Percentiles rank a stretch among this genome's conserved stretches.
Conservation (phyloP, 2,113 vertebrate genomes). For the Muntiacus muntjak region DNA sequence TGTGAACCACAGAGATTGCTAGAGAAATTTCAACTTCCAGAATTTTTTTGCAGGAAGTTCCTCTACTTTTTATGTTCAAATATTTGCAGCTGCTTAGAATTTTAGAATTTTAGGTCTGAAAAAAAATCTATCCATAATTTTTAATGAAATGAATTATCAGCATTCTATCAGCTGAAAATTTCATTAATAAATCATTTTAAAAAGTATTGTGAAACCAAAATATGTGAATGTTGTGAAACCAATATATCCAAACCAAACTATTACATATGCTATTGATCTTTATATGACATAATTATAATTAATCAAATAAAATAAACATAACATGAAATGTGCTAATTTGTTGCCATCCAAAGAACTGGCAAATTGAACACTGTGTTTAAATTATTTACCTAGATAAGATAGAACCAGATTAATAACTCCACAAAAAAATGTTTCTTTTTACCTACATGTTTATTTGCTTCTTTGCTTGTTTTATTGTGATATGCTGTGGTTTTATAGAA, state of each 20-base stretch:
- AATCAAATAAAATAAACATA: constrained; percentile 24
- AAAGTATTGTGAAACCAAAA: background rate
- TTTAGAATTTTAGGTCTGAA: background rate
- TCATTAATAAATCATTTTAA: background rate
- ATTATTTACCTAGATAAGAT: background rate
- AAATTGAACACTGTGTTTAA: background rate
- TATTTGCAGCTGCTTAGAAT: constrained; percentile 16
- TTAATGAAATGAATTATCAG: constrained; percentile 16
- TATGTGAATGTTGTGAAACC: background rate
- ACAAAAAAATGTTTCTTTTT: background rate
- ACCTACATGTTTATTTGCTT: background rate
- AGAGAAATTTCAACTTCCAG: constrained; percentile 34
- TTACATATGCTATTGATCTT: background rate
- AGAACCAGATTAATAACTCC: background rate
- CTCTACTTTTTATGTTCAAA: constrained; percentile 18
- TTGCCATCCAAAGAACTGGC: background rate
- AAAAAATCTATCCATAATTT: background rate
- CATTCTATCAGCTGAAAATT: background rate
- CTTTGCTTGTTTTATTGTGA: background rate
- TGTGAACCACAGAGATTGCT: background rate
- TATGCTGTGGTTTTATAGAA: background rate
- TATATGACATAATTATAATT: background rate
- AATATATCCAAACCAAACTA: background rate
- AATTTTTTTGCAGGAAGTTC: constrained; percentile 12
- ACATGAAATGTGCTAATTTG: background rate